Evolutionary conservation across 2,113 vertebrate species (phyloP), one percentile per base, ranked within the genome.

Genomic region (Addax nasomaculatus): DNA sequence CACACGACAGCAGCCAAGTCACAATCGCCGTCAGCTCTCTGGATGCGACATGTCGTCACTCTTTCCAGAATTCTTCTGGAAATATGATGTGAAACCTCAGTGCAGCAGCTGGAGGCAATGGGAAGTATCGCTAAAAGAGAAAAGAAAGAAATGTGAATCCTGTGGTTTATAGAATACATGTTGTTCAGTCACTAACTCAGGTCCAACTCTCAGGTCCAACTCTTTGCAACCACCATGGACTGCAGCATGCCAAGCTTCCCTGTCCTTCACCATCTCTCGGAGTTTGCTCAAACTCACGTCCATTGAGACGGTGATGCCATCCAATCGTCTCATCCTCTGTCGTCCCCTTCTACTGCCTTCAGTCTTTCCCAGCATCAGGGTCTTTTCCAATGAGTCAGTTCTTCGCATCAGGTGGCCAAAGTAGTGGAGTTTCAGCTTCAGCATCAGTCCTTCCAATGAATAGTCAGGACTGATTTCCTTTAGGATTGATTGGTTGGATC

Each of bases 1-100:
- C 98, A 99, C 99, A 99, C 98, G 81, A 99, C 95, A 96, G 99
- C 99, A 62, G 98, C 97, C 94, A 99, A 85, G 93, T 98, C 93
- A 94, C 99, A 99, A 4, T 97, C 96, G 27, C 98, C 98, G 27
- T 98, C 98, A 1, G 93, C 98, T 95, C 94, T 97, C 97, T 99
- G 99, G 51, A 98, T 95, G 36, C 97, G 98, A 98, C 98, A 99
- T 0, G 0, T n/a, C 43, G 78, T 89, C 96, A 98, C 98, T 97
- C 96, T 98, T 93, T 93, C 96, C 86, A 99, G 98, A 93, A 98
- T 97, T 90, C 97, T 95, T 93, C 95, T 97, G 83, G 98, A 94
- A 96, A 99, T 78, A 60, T 96, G 96, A 45, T 96, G 88, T 60
- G 99, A 98, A 85, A 98, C 97, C 93, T 98, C 95, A 0, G 14